These are phyloP conservation scores for Rhinophrynus dorsalis DNA, from an alignment of 2,797 vertebrate species.

Conservation along the genomic window DNA sequence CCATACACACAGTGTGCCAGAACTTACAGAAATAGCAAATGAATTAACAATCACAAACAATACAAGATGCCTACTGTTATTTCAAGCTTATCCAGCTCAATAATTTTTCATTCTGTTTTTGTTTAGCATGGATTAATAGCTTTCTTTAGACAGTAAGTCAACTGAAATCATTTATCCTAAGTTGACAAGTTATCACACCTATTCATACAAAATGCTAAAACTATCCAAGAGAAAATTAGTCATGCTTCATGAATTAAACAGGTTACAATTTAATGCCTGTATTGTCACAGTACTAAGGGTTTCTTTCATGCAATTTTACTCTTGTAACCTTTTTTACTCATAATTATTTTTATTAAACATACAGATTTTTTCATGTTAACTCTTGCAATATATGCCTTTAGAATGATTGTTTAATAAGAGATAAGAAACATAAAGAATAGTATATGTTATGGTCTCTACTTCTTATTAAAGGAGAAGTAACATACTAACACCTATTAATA, in stretches of 20 bases:
- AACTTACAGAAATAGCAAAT: constrained; percentile 56
- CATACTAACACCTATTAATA: no score
- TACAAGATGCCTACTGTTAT: constrained; percentile 67
- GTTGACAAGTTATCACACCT: constrained; percentile 75
- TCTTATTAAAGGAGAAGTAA: no score
- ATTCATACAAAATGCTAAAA: constrained; percentile 71
- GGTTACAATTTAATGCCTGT: no score
- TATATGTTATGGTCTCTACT: no score
- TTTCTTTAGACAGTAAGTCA: constrained; percentile 64
- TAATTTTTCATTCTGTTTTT: constrained; percentile 61
- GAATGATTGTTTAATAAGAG: no score
- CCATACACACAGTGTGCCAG: constrained; percentile 61
- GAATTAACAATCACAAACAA: constrained; percentile 65
- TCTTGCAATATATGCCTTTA: no score
- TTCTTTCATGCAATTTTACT: no score
- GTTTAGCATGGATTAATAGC: constrained; percentile 80
- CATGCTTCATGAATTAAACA: constrained; percentile 80
- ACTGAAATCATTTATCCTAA: constrained; percentile 71
- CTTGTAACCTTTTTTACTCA: no score
- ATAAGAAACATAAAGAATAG: no score
- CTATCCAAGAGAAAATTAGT: constrained; percentile 76
- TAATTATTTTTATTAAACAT: no score
- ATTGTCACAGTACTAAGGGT: no score
- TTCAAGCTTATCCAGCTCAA: constrained; percentile 64
- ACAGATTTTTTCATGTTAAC: no score